These are phyloP conservation scores for Gerris lacustris DNA, from an alignment of 2,888 invertebrate genomes.

Conservation along the genomic window DNA sequence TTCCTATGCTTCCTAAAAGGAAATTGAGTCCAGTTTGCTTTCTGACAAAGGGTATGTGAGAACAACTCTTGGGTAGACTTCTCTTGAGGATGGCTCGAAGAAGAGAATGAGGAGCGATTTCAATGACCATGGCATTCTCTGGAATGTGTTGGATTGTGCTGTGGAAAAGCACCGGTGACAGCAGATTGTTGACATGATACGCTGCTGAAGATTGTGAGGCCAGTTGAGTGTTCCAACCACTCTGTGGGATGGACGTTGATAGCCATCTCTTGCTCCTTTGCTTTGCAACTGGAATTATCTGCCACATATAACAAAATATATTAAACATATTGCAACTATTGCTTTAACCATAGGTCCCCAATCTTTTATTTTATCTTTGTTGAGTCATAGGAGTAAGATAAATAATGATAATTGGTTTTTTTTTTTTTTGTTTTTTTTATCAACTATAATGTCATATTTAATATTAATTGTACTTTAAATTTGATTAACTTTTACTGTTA, in stretches of 20 bases:
- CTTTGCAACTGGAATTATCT: constrained; percentile 68
- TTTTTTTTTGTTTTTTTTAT: too few relatives aligned
- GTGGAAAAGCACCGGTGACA: constrained; percentile 68
- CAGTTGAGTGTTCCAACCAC: constrained; percentile 62
- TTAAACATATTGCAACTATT: neutral
- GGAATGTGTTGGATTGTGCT: constrained; percentile 60
- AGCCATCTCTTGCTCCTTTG: constrained; percentile 76
- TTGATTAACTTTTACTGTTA: too few relatives aligned
- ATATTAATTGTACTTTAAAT: too few relatives aligned
- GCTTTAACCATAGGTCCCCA: too few relatives aligned
- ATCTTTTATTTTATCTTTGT: too few relatives aligned
- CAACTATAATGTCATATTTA: too few relatives aligned
- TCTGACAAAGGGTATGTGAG: constrained; percentile 77
- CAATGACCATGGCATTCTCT: constrained; percentile 74
- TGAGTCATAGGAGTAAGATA: too few relatives aligned
- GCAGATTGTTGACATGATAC: constrained; percentile 91
- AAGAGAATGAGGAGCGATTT: constrained; percentile 88
- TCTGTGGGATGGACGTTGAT: constrained; percentile 82
- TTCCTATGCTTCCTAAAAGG: constrained; percentile 69
- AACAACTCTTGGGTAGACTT: constrained; percentile 57
- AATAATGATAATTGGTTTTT: too few relatives aligned
- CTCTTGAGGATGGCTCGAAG: constrained; percentile 87
- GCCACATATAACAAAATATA: neutral
- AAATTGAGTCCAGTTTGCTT: constrained; percentile 62
- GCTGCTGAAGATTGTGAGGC: constrained; percentile 75